Conservation (phyloP, 2,888 invertebrate genomes). For the Parasteatoda lunata region DNA sequence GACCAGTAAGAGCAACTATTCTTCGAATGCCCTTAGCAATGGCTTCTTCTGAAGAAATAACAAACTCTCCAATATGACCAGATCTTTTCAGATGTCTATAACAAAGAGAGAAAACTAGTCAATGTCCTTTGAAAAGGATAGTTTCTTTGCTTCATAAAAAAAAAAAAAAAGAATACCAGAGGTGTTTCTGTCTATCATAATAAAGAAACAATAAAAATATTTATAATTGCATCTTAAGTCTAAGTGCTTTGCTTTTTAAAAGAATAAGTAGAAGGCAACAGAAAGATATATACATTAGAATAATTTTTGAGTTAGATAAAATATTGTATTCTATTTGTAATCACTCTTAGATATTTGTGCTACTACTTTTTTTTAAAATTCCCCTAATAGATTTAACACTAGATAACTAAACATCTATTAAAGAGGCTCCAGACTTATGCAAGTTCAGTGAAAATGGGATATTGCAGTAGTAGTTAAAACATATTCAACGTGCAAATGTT, state of each 20-base stretch:
- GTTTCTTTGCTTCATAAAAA: neutral
- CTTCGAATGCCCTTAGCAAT: constrained; percentile 98
- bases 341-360: no score
- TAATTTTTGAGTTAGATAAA: no score
- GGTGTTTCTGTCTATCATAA: neutral
- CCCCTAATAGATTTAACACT: no score
- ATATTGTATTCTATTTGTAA: no score
- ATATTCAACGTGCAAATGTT: no score
- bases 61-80: constrained; percentile 88
- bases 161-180: neutral
- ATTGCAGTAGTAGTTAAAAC: no score
- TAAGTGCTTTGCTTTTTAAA: neutral
- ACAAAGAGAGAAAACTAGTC: constrained; percentile 38
- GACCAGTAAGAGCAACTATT: constrained; percentile 96
- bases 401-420: no score
- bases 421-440: no score
- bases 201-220: neutral
- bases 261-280: neutral
- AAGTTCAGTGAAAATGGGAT: no score
- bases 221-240: neutral
- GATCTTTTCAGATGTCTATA: constrained; percentile 87
- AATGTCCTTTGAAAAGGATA: neutral
- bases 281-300: no score
- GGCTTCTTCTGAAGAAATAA: constrained; percentile 97
- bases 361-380: no score